A percentile compares a stretch with the other conserved stretches of the same genome.
Conservation (phyloP, 2,888 invertebrate genomes). For the Limulus polyphemus region DNA sequence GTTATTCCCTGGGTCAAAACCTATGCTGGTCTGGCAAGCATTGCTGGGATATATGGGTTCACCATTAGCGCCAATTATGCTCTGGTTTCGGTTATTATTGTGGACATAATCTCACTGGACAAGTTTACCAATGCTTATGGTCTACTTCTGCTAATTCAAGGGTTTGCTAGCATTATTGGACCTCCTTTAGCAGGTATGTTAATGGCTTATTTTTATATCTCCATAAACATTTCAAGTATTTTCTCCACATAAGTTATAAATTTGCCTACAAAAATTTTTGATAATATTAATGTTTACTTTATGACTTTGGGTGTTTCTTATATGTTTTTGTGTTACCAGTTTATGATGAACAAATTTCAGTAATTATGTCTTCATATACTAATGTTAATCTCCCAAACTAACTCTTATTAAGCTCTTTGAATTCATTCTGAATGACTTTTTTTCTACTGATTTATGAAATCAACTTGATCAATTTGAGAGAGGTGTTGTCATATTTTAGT, state of each 20-base stretch:
- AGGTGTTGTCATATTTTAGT: too few relatives aligned
- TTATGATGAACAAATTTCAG: too few relatives aligned
- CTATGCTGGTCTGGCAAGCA: slow-evolving; percentile 48
- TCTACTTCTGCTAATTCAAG: slow-evolving; percentile 70
- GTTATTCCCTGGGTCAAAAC: slow-evolving; percentile 47
- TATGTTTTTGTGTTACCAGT: background rate
- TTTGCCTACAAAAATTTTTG: background rate
- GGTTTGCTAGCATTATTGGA: slow-evolving; percentile 75
- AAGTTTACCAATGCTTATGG: slow-evolving; percentile 86
- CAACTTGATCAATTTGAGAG: too few relatives aligned
- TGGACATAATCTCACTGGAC: slow-evolving; percentile 76
- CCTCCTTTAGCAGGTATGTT: slow-evolving; percentile 71
- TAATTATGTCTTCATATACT: too few relatives aligned
- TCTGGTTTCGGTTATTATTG: slow-evolving; percentile 75
- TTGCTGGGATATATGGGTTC: slow-evolving; percentile 67
- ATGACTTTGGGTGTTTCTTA: background rate
- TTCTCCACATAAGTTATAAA: too few relatives aligned
- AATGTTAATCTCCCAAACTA: too few relatives aligned
- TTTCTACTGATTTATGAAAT: too few relatives aligned
- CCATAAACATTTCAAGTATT: background rate
- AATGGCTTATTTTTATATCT: slow-evolving; percentile 1
- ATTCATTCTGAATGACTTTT: too few relatives aligned
- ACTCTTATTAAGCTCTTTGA: too few relatives aligned
- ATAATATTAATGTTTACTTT: background rate
- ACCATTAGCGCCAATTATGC: slow-evolving; percentile 86